Percentiles rank a stretch among this genome's conserved stretches.
Conservation (phyloP, 2,888 invertebrate species). For the Priocnemis perturbator region DNA sequence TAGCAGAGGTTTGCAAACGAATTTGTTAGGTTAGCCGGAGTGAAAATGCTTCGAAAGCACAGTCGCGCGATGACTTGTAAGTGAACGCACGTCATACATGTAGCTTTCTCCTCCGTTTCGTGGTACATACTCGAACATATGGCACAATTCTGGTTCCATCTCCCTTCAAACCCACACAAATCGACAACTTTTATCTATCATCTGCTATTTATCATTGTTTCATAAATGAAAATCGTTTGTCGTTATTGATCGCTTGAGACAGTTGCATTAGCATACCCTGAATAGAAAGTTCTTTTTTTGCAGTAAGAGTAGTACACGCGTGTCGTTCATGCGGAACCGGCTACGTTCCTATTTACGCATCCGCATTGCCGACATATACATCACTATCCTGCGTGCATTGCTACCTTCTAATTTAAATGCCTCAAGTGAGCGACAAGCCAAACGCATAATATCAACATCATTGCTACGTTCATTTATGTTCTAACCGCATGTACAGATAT, state of each 20-base stretch:
- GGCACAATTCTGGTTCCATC: conserved; percentile 20
- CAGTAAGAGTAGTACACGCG: conserved; percentile 14
- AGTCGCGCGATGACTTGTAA: too few relatives aligned
- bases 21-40: neutral
- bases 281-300: conserved; percentile 47
- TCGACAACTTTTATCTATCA: too few relatives aligned
- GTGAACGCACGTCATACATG: conserved; percentile 49
- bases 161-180: conserved; percentile 5
- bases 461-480: neutral
- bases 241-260: too few relatives aligned
- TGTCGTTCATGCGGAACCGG: conserved; percentile 42
- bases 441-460: conserved; percentile 5
- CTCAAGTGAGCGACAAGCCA: neutral
- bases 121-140: conserved; percentile 32
- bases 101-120: conserved; percentile 57
- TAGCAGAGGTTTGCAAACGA: neutral
- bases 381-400: conserved; percentile 15
- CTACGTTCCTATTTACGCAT: conserved; percentile 36
- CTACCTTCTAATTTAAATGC: conserved; percentile 14
- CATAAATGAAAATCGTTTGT: too few relatives aligned
- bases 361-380: conserved; percentile 6
- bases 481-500: neutral
- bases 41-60: neutral
- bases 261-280: conserved; percentile 10
- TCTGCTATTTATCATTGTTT: too few relatives aligned